A percentile compares a stretch with the other conserved stretches of the same genome.
phyloP scores from a whole-genome alignment of 2,888 invertebrate species.

The Tinea semifulvella region DNA sequence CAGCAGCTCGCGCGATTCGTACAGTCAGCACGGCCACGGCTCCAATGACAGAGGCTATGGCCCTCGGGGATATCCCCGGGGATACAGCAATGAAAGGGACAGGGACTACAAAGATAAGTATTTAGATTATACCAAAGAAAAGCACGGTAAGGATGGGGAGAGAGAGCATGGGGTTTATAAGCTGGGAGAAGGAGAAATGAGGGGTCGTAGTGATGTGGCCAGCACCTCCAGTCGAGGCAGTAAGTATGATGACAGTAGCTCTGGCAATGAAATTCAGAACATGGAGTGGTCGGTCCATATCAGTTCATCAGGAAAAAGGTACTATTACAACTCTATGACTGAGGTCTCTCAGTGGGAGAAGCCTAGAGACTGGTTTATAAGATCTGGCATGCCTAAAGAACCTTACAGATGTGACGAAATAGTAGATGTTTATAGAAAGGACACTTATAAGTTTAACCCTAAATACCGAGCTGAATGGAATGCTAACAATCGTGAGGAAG shows the following conservation, averaged over 20 bases:
- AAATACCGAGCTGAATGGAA: constrained; percentile 45
- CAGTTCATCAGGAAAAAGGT: constrained; percentile 97
- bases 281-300: constrained; percentile 99
- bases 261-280: constrained; percentile 47
- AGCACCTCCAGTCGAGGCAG: constrained; percentile 53
- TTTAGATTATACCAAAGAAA: constrained; percentile 28
- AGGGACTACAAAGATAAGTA: constrained; percentile 3
- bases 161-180: constrained; percentile 85
- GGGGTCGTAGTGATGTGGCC: constrained; percentile 57
- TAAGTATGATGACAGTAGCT: constrained; percentile 56
- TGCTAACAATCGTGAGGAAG: constrained; percentile 27
- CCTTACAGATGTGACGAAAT: constrained; percentile 43
- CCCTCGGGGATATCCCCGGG: neutral
- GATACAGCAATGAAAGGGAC: neutral
- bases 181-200: constrained; percentile 73
- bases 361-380: constrained; percentile 85
- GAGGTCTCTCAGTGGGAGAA: constrained; percentile 99
- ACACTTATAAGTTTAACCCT: constrained; percentile 29
- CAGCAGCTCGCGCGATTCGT: neutral
- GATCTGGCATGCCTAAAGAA: neutral
- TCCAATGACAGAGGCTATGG: neutral
- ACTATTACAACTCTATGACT: constrained; percentile 98
- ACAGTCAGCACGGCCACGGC: neutral
- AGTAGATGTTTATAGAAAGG: constrained; percentile 49
- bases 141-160: constrained; percentile 77